phyloP scores from a whole-genome alignment of 2,113 vertebrate species.

The Stigmatopora nigra region DNA sequence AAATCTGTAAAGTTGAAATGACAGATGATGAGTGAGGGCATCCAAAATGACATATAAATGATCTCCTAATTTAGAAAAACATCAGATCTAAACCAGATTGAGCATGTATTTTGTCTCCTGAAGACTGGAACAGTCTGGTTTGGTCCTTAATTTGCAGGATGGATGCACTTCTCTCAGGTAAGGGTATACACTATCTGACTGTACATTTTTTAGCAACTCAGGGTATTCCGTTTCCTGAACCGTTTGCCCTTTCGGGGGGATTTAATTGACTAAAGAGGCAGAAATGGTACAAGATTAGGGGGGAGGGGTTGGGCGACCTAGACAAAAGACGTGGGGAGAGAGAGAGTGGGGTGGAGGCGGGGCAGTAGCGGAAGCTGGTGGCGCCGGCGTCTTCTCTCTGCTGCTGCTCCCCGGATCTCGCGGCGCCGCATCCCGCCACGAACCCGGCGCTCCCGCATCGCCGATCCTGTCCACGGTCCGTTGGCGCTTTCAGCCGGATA shows the following conservation, averaged over 20 bases:
- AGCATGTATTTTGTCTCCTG: too few species aligned
- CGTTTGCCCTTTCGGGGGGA: neutral
- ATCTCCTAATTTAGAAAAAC: neutral
- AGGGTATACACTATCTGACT: too few species aligned
- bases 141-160: too few species aligned
- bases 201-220: too few species aligned
- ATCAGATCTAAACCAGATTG: too few species aligned
- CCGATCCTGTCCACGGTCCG: neutral
- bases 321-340: conserved; percentile 22
- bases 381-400: conserved; percentile 14
- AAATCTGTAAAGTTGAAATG: conserved; percentile 59
- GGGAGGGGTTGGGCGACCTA: neutral
- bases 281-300: conserved; percentile 1
- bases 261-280: neutral
- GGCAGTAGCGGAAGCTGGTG: conserved; percentile 1
- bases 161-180: too few species aligned
- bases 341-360: conserved; percentile 5
- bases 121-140: too few species aligned
- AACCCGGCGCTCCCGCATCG: neutral
- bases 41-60: neutral
- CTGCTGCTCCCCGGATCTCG: conserved; percentile 43
- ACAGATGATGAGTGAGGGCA: neutral
- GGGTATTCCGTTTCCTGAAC: neutral
- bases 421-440: conserved; percentile 33
- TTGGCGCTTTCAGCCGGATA: conserved; percentile 1